Percentiles rank a stretch among this genome's conserved stretches.
phyloP scores from a whole-genome alignment of 2,888 invertebrate genomes.

The Acrobasis suavella region DNA sequence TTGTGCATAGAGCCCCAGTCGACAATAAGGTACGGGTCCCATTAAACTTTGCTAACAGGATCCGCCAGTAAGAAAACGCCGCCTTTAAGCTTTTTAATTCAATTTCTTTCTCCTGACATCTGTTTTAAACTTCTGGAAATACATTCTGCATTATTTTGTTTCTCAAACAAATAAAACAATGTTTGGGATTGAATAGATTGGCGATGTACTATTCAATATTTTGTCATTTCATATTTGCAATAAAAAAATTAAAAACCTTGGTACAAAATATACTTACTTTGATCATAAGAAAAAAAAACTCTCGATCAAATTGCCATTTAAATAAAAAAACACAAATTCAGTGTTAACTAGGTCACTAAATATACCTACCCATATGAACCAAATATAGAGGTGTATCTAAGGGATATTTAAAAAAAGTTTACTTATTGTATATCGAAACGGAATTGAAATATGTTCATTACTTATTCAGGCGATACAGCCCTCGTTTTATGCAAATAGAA shows the following conservation, averaged over 20 bases:
- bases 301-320: too few species aligned
- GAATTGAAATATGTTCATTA: neutral
- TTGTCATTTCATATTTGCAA: too few species aligned
- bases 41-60: constrained; percentile 58
- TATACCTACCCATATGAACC: too few species aligned
- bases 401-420: neutral
- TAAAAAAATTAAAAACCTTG: too few species aligned
- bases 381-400: too few species aligned
- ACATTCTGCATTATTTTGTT: constrained; percentile 8
- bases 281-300: too few species aligned
- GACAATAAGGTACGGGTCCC: constrained; percentile 53
- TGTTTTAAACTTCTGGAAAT: constrained; percentile 27
- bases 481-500: neutral
- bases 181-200: too few species aligned
- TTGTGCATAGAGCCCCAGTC: constrained; percentile 38
- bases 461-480: neutral
- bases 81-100: constrained; percentile 43
- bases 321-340: too few species aligned
- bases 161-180: neutral
- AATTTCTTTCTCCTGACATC: constrained; percentile 39
- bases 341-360: too few species aligned
- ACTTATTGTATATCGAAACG: neutral
- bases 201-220: too few species aligned
- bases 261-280: too few species aligned
- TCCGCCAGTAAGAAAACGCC: constrained; percentile 47